Evolutionary conservation across 2,888 invertebrate species (phyloP).

Genomic region (Monoplex corrugatus): DNA sequence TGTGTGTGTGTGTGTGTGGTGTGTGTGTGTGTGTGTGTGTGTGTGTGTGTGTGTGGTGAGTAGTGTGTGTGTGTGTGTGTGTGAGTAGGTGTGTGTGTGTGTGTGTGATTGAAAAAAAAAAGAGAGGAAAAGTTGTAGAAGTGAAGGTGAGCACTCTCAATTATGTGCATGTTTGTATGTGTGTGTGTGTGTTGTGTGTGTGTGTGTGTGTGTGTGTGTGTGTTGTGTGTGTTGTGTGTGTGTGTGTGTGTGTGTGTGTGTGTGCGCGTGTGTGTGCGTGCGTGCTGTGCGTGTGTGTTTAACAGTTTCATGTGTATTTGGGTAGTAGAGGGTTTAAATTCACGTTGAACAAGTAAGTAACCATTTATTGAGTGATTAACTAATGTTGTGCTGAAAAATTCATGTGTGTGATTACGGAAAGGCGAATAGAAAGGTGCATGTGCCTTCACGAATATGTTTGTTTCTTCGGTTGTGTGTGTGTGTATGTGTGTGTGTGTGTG

Average conservation of each 20-base stretch:
- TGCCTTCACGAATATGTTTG: too few relatives aligned
- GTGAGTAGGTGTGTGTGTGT: neutral
- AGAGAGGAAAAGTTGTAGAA: neutral
- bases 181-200: neutral
- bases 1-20: neutral
- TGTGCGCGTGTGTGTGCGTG: neutral
- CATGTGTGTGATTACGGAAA: too few relatives aligned
- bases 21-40: too few relatives aligned
- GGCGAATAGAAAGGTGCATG: too few relatives aligned
- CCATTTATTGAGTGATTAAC: neutral
- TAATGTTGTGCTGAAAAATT: neutral
- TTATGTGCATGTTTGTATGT: neutral
- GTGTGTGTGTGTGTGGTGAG: too few relatives aligned
- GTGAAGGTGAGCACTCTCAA: neutral
- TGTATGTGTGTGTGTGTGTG: neutral
- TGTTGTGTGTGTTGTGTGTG: neutral
- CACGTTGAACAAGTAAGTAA: neutral
- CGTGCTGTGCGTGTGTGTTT: neutral
- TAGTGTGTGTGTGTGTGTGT: neutral
- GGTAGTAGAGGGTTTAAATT: neutral
- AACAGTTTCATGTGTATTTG: neutral
- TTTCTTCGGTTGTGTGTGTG: neutral
- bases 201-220: neutral
- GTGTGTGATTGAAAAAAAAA: neutral
- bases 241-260: neutral